Conservation (phyloP, 2,113 vertebrate species). For the Jaculus jaculus region DNA sequence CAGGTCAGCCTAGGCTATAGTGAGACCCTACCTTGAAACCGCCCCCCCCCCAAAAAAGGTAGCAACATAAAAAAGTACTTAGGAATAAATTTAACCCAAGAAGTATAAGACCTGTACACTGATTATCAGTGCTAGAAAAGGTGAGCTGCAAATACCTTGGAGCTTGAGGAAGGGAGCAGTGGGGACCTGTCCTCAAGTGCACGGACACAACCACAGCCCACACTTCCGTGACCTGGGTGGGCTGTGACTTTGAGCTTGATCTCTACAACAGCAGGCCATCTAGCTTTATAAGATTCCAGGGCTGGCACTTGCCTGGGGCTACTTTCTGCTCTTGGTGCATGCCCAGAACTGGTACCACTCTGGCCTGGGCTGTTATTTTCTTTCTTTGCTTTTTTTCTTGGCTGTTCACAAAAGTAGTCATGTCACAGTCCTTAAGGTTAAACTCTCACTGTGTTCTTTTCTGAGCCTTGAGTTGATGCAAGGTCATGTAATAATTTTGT, state of each 20-base stretch:
- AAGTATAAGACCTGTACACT: too few species aligned
- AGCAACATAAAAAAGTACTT: too few species aligned
- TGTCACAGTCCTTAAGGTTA: neutral
- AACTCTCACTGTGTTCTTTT: neutral
- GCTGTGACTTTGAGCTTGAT: neutral
- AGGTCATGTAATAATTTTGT: neutral
- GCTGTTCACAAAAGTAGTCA: too few species aligned
- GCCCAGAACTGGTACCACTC: neutral
- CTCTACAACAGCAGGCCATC: neutral
- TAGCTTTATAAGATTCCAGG: neutral
- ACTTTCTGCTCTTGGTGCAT: neutral
- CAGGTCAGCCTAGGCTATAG: too few species aligned
- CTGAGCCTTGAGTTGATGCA: neutral
- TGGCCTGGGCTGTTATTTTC: neutral
- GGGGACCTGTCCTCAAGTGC: neutral
- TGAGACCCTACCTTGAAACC: too few species aligned
- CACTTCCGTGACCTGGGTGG: neutral
- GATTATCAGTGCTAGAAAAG: neutral
- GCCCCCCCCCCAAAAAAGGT: too few species aligned
- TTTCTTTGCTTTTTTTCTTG: neutral
- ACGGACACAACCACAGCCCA: rapidly evolving
- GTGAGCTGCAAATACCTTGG: neutral
- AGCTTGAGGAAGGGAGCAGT: too few species aligned
- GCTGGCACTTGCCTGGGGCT: neutral
- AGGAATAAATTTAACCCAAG: too few species aligned